A percentile compares a stretch with the other conserved stretches of the same genome.
Evolutionary conservation across 2,113 vertebrate genomes (phyloP).

Genomic region (Sprattus sprattus): DNA sequence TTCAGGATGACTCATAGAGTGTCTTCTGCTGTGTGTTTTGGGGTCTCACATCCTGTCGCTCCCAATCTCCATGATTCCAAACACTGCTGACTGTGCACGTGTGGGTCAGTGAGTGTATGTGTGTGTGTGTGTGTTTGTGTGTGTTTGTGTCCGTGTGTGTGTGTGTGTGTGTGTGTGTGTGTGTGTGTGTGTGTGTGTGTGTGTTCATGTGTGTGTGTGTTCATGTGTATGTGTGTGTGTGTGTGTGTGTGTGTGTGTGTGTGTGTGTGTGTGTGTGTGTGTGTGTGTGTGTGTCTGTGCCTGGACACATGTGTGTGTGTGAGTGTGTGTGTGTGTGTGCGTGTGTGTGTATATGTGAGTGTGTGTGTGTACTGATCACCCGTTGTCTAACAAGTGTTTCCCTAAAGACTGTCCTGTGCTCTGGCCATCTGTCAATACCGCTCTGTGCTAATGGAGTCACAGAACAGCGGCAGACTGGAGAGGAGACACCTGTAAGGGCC

Average conservation of each 20-base stretch:
- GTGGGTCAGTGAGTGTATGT: too few species aligned
- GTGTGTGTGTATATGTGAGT: not conserved
- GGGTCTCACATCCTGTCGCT: conserved; percentile 6
- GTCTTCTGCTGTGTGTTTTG: conserved; percentile 39
- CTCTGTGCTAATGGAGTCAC: not conserved
- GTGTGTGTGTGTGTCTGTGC: not conserved
- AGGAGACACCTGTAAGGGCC: not conserved
- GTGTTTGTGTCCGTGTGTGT: not conserved
- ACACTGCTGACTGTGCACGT: not conserved
- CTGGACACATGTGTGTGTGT: not conserved
- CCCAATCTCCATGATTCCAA: conserved; percentile 15
- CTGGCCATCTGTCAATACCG: not conserved
- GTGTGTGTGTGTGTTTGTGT: not conserved
- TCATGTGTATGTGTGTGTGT: too few species aligned
- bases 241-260: too few species aligned
- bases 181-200: not conserved
- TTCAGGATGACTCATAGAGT: not conserved
- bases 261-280: not conserved
- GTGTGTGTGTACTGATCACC: not conserved
- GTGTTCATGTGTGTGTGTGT: too few species aligned
- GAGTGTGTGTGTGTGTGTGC: not conserved
- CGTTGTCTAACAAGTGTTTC: not conserved
- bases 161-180: not conserved
- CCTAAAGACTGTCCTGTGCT: not conserved
- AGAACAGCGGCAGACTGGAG: not conserved